Conservation (phyloP, 2,797 vertebrate genomes). For the Holocentrus rufus region DNA sequence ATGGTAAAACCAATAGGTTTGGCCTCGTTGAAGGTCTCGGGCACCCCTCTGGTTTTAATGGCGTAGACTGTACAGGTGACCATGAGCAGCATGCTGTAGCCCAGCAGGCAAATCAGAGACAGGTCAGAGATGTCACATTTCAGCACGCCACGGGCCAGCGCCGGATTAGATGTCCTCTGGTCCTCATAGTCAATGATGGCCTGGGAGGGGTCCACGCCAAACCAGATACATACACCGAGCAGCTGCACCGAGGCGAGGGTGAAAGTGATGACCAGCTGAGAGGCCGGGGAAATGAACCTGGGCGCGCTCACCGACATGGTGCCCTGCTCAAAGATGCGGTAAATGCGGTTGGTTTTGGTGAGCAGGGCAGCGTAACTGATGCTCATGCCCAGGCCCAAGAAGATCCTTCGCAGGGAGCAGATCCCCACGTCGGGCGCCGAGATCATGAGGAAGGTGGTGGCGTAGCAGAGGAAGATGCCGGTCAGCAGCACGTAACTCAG, state of each 20-base stretch:
- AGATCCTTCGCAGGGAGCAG: conserved; percentile 93
- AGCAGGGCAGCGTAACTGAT: conserved; percentile 97
- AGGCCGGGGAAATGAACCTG: conserved; percentile 94
- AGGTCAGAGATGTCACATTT: conserved; percentile 99
- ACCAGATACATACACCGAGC: conserved; percentile 97
- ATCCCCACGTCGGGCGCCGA: conserved; percentile 91
- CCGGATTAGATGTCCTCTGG: conserved; percentile 94
- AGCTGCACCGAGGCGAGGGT: conserved; percentile 97
- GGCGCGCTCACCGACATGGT: conserved; percentile 94
- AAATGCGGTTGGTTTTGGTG: conserved; percentile 99
- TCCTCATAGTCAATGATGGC: conserved; percentile 97
- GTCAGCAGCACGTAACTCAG: conserved; percentile 97
- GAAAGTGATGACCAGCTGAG: conserved; percentile 96
- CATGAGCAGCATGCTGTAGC: conserved; percentile 99
- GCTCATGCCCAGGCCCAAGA: conserved; percentile 97
- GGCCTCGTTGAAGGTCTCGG: conserved; percentile 99
- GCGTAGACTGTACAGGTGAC: conserved; percentile 99
- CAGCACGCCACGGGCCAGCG: conserved; percentile 91
- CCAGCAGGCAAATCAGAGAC: conserved; percentile 97
- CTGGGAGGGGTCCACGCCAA: conserved; percentile 94
- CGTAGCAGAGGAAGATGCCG: conserved; percentile 96
- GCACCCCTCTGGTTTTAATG: conserved; percentile 97
- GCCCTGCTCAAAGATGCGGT: conserved; percentile 98
- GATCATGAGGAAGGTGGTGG: conserved; percentile 98
- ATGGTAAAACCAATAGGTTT: conserved; percentile 99